phyloP scores from a whole-genome alignment of 2,888 invertebrate species.

The Hermodice carunculata region DNA sequence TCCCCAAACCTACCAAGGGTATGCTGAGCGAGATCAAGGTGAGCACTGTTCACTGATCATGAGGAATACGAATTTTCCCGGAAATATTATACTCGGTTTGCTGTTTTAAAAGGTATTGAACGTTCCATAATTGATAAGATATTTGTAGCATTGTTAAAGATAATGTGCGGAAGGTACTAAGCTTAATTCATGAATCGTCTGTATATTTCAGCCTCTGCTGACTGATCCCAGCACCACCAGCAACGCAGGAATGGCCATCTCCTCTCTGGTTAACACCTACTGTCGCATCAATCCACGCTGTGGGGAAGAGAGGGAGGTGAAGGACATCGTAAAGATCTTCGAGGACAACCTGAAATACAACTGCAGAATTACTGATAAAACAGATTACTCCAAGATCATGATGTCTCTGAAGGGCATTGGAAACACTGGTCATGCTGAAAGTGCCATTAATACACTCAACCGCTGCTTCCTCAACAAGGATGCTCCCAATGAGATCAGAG shows the following conservation, averaged over 20 bases:
- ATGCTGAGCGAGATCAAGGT: constrained; percentile 55
- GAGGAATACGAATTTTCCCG: no score
- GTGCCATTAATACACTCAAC: constrained; percentile 49
- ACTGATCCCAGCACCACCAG: constrained; percentile 56
- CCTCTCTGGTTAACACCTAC: constrained; percentile 80
- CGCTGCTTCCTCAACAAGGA: constrained; percentile 70
- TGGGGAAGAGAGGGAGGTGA: constrained; percentile 27
- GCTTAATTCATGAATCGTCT: neutral
- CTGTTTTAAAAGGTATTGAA: no score
- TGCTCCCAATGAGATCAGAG: constrained; percentile 79
- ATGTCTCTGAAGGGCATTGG: constrained; percentile 80
- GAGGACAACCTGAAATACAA: constrained; percentile 39
- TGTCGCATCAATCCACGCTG: constrained; percentile 73
- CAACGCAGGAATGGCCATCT: constrained; percentile 78
- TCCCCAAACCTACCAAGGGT: constrained; percentile 66
- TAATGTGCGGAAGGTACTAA: neutral
- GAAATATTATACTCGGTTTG: no score
- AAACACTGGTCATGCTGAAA: constrained; percentile 82
- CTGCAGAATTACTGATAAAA: constrained; percentile 16
- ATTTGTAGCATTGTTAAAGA: neutral
- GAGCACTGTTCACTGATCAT: no score
- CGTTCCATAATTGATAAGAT: neutral
- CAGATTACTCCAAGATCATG: constrained; percentile 26
- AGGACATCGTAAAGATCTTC: constrained; percentile 6
- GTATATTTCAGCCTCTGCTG: neutral